Conservation (phyloP, 2,888 invertebrate genomes). For the Drosophila infuscata region DNA sequence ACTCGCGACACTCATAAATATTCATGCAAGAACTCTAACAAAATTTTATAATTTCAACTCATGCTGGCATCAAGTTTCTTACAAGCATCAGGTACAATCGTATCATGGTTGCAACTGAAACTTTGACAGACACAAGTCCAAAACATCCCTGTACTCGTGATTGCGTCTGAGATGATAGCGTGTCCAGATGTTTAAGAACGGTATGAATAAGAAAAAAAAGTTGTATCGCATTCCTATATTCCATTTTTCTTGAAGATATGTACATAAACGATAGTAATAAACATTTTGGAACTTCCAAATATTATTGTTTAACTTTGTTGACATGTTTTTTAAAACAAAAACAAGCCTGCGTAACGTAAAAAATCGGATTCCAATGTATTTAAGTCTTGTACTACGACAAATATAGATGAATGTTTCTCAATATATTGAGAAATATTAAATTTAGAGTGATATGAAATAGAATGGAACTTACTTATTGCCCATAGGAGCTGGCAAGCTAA, state of each 20-base stretch:
- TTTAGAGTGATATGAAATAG: neutral
- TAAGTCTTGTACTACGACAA: neutral
- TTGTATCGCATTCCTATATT: neutral
- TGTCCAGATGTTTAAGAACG: neutral
- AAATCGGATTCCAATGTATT: neutral
- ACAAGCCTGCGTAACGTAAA: neutral
- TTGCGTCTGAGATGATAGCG: slow-evolving; percentile 9
- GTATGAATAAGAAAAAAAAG: neutral
- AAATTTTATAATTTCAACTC: slow-evolving; percentile 31
- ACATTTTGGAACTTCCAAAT: neutral
- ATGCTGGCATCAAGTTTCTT: neutral
- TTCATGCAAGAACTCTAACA: slow-evolving; percentile 17
- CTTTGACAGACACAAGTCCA: slow-evolving; percentile 25
- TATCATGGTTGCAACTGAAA: slow-evolving; percentile 13
- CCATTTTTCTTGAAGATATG: no score
- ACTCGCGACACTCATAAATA: slow-evolving; percentile 23
- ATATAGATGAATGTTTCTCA: neutral
- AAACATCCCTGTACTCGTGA: neutral
- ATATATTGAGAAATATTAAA: neutral
- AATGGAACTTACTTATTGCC: neutral
- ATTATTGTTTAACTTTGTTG: neutral
- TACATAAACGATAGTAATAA: no score
- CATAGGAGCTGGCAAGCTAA: neutral
- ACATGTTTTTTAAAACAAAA: no score
- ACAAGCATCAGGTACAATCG: slow-evolving; percentile 1